A percentile compares a stretch with the other conserved stretches of the same genome.
These are phyloP conservation scores for Macaca mulatta DNA, from an alignment of 2,113 vertebrate genomes.

Conservation along the genomic window DNA sequence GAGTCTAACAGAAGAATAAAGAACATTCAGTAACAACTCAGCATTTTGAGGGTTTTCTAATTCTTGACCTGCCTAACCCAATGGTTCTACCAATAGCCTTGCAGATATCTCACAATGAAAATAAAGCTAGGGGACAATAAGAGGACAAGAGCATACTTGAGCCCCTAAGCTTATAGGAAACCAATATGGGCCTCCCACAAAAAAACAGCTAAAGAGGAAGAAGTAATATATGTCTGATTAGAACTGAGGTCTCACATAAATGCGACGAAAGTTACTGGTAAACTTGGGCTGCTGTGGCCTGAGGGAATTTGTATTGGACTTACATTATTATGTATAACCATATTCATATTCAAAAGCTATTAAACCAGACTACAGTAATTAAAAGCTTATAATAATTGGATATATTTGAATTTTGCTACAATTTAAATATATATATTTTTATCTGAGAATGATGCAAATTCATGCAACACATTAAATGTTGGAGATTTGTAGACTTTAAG, in stretches of 20 bases:
- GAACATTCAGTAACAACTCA: not conserved
- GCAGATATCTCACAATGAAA: not conserved
- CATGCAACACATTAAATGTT: not conserved
- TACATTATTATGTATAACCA: not conserved
- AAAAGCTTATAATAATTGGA: not conserved
- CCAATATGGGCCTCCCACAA: not conserved
- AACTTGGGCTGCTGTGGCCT: not conserved
- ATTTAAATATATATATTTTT: not conserved
- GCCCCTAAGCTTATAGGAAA: not conserved
- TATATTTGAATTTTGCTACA: not conserved
- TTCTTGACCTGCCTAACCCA: not conserved
- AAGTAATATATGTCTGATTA: not conserved
- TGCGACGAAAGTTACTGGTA: not conserved
- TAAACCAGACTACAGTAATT: not conserved
- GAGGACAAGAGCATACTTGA: not conserved
- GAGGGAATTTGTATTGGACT: not conserved
- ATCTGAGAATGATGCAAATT: not conserved
- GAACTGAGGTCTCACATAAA: not conserved
- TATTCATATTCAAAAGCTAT: not conserved
- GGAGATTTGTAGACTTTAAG: not conserved
- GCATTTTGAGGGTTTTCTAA: not conserved
- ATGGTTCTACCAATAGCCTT: not conserved
- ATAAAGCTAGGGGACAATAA: not conserved
- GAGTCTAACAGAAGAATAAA: not conserved
- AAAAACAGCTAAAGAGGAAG: not conserved